Percentiles rank a stretch among this genome's conserved stretches.
These are phyloP conservation scores for Harpagifer antarcticus DNA, from an alignment of 2,797 vertebrate species.

Conservation along the genomic window DNA sequence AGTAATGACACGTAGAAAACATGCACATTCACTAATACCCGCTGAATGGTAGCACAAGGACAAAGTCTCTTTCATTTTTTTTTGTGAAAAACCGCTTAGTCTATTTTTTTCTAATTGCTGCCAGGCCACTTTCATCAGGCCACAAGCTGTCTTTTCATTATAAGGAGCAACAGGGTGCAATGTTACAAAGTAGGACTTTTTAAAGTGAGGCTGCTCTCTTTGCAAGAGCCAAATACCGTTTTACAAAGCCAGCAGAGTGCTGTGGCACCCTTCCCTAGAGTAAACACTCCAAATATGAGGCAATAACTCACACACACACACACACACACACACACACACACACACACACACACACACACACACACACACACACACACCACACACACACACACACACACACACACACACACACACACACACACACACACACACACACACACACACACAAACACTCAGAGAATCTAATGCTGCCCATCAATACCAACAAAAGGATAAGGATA, in stretches of 20 bases:
- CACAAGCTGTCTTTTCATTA: constrained; percentile 58
- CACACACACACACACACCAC: not conserved
- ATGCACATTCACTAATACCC: not conserved
- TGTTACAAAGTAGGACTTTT: constrained; percentile 30
- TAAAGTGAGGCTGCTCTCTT: constrained; percentile 44
- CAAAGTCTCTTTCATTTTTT: not conserved
- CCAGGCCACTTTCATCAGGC: constrained; percentile 41
- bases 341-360: not conserved
- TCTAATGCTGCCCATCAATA: constrained; percentile 11
- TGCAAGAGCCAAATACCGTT: constrained; percentile 32
- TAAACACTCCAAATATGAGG: constrained; percentile 48
- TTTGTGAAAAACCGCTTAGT: constrained; percentile 16
- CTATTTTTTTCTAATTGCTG: constrained; percentile 35
- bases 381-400: not conserved
- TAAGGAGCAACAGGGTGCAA: constrained; percentile 34
- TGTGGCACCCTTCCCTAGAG: constrained; percentile 35
- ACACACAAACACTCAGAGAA: not conserved
- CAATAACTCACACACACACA: constrained; percentile 5
- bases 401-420: not conserved
- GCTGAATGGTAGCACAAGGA: constrained; percentile 6
- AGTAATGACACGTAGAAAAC: constrained; percentile 18
- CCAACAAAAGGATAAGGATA: constrained; percentile 39
- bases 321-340: not conserved
- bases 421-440: constrained; percentile 1
- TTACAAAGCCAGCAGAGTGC: constrained; percentile 41